Base-by-base conservation (phyloP, 1,140 invertebrate genomes). In the Dreissena polymorpha region DNA sequence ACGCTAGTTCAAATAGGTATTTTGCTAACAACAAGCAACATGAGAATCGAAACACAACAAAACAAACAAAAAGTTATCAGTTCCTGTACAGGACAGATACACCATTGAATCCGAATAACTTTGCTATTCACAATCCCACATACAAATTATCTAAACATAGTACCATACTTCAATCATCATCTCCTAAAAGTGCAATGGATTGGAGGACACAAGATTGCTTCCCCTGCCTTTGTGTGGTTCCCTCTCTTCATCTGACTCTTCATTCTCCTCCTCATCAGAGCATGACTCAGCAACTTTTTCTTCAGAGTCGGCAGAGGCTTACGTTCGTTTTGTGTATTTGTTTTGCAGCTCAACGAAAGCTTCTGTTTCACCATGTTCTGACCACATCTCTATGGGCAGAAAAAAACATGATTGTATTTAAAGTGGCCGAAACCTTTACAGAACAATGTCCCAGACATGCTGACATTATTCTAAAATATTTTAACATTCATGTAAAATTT, bases 161-260 rank as follows among this genome's bases (percentile, higher is more conserved):
- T 60, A n/a, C 57, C 16, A 60, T n/a, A 18, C 10, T 60, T 60
- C 57, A 77, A 77, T 84, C 76, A 69, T 84, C 76, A 67, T 84
- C 82, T 23, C 39, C 80, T 27, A 85, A 78, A 14, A 87, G 21
- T 10, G 79, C 83, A 83, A 85, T 51, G 78, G 78, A 71, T 87
- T 87, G 14, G 51, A 60, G 8, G 75, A 72, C 23, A 55, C 57
- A 53, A 78, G 55, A 55, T 21, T 27, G 14, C 39, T 27, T 23
- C 64, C 67, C 18, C 71, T 55, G n/a, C 29, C 23, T 57, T 69
- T 70, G 53, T 51, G 25, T 25, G 71, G 60, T 60, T 51, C 27
- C 21, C 39, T 14, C n/a, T 64, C 21, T 57, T 39, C 39, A 39
- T 67, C 12, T 60, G 69, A 55, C 53, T 82, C 86, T 69, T 86